These are phyloP conservation scores for Eutolmus rufibarbis DNA, from an alignment of 2,888 invertebrate genomes.

Conservation along the genomic window DNA sequence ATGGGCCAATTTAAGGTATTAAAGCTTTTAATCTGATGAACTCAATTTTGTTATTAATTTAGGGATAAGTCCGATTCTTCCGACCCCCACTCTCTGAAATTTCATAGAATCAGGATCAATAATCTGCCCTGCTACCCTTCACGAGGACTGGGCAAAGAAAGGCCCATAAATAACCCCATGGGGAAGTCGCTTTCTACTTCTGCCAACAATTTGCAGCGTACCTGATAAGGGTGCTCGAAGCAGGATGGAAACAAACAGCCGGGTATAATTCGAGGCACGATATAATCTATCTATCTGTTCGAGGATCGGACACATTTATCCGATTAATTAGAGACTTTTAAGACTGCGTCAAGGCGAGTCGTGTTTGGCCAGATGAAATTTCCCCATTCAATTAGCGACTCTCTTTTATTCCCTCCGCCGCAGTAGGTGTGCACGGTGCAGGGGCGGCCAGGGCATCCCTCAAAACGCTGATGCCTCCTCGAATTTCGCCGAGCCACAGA, in stretches of 20 bases:
- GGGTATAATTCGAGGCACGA: not conserved
- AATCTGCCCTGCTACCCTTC: constrained; percentile 4
- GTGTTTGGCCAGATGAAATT: not conserved
- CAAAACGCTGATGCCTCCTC: constrained; percentile 19
- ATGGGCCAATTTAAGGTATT: constrained; percentile 28
- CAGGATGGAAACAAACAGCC: constrained; percentile 1
- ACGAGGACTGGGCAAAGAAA: constrained; percentile 7
- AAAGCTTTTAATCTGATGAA: constrained; percentile 37
- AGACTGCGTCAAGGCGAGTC: not conserved
- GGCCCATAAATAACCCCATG: constrained; percentile 25
- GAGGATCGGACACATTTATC: constrained; percentile 38
- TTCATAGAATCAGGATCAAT: constrained; percentile 22
- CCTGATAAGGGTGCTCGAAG: constrained; percentile 28
- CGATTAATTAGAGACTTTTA: constrained; percentile 38
- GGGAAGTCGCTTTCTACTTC: constrained; percentile 28
- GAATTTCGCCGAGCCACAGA: not conserved
- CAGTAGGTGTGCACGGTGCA: not conserved
- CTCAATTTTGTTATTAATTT: constrained; percentile 38
- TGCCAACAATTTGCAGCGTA: constrained; percentile 33
- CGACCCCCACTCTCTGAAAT: not conserved
- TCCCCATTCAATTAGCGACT: not conserved
- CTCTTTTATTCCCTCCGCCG: not conserved
- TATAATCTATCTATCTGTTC: not conserved
- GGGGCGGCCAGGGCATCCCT: not conserved
- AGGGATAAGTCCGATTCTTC: not conserved